A percentile compares a stretch with the other conserved stretches of the same genome.
These are phyloP conservation scores for Redunca redunca DNA, from an alignment of 2,113 vertebrate species.

Conservation along the genomic window DNA sequence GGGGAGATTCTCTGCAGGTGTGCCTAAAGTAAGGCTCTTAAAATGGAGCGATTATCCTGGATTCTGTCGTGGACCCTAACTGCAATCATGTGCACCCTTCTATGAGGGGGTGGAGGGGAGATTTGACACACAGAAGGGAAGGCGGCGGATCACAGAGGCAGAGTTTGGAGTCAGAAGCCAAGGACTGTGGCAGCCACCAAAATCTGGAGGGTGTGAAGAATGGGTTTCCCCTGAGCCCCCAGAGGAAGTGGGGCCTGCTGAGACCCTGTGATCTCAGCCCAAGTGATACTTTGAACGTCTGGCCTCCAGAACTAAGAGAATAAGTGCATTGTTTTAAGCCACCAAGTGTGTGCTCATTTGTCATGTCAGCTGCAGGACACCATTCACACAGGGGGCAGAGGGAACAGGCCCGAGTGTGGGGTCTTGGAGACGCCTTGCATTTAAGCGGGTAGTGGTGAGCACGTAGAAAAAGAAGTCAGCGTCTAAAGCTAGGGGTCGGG, in stretches of 20 bases:
- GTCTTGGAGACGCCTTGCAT: neutral
- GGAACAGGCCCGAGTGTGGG: rapidly evolving
- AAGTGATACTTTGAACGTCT: neutral
- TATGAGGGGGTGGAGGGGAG: neutral
- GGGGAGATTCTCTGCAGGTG: neutral
- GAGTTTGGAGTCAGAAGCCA: neutral
- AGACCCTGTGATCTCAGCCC: neutral
- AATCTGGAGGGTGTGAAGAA: neutral
- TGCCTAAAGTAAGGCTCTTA: neutral
- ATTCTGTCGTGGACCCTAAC: rapidly evolving
- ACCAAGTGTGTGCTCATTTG: neutral
- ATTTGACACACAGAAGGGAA: neutral
- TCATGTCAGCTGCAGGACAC: neutral
- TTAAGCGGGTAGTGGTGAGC: no score
- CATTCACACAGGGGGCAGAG: rapidly evolving
- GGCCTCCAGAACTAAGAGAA: neutral
- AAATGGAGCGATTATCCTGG: neutral
- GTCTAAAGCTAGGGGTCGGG: neutral
- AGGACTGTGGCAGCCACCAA: rapidly evolving
- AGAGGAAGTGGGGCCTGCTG: no score
- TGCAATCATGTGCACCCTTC: no score
- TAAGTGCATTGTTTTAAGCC: neutral
- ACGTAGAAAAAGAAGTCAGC: rapidly evolving
- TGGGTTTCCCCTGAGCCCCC: neutral
- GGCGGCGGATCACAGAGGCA: neutral